These are phyloP conservation scores for Puma concolor DNA, from an alignment of 2,113 vertebrate genomes.

Conservation along the genomic window DNA sequence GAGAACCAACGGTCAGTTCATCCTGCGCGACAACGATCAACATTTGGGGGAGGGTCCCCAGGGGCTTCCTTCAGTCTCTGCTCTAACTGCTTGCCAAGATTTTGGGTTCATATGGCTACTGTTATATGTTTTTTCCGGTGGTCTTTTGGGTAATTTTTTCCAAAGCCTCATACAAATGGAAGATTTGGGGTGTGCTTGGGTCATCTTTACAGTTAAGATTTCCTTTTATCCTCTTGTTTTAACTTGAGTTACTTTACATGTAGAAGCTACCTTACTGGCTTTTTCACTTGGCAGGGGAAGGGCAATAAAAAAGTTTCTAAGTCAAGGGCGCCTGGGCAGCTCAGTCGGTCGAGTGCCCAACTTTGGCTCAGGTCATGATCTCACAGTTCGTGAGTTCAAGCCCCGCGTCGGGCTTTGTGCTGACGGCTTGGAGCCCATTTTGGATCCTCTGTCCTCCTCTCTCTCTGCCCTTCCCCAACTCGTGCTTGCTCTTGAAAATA, in stretches of 20 bases:
- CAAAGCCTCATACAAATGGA: not conserved
- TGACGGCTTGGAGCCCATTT: too few species aligned
- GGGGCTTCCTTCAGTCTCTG: not conserved
- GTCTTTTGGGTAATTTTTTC: not conserved
- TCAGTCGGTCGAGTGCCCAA: too few species aligned
- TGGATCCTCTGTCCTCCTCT: too few species aligned
- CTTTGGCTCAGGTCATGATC: too few species aligned
- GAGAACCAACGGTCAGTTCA: not conserved
- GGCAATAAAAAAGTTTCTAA: not conserved
- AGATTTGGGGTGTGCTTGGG: not conserved
- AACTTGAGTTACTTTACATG: not conserved
- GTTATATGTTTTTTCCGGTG: not conserved
- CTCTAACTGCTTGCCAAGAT: not conserved
- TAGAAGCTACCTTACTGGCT: not conserved
- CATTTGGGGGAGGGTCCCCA: accelerated
- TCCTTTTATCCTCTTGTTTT: not conserved
- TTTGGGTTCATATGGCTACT: not conserved
- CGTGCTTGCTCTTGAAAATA: too few species aligned
- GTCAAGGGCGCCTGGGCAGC: not conserved
- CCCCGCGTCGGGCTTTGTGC: too few species aligned
- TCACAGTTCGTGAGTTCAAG: too few species aligned
- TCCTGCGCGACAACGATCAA: not conserved
- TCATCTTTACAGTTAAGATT: not conserved
- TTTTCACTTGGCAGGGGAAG: not conserved
- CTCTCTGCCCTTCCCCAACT: too few species aligned